A percentile compares a stretch with the other conserved stretches of the same genome.
Conservation (phyloP, 2,113 vertebrate species). For the Oreocharis arfaki region DNA sequence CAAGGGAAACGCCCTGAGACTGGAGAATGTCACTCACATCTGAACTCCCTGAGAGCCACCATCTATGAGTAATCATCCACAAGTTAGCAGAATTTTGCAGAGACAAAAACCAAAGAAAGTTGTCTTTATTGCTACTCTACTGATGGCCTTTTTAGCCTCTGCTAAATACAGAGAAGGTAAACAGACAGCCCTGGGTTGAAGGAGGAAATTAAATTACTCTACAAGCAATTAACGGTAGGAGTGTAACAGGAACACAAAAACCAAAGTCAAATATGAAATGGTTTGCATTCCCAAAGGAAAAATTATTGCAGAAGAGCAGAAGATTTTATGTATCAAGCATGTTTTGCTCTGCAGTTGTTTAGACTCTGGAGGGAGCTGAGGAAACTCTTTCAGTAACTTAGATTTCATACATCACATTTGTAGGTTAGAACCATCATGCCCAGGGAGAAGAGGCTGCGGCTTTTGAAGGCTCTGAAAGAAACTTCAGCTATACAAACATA, state of each 20-base stretch:
- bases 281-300: neutral
- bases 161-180: neutral
- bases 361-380: neutral
- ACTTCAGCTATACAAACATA: neutral
- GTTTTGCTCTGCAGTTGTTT: neutral
- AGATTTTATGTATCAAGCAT: neutral
- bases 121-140: neutral
- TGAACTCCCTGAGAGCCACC: neutral
- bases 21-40: neutral
- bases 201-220: neutral
- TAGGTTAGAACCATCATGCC: neutral
- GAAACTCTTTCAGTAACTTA: neutral
- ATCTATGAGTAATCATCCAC: neutral
- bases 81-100: neutral
- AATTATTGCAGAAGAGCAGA: neutral
- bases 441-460: neutral
- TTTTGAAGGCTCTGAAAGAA: neutral
- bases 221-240: neutral
- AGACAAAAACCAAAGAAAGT: neutral
- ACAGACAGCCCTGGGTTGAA: neutral
- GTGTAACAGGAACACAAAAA: neutral
- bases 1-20: neutral
- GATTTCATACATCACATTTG: neutral
- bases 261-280: neutral
- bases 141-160: neutral